Evolutionary conservation across 2,113 vertebrate genomes (phyloP), one percentile per base, ranked within the genome.

Genomic region (Merops nubicus): DNA sequence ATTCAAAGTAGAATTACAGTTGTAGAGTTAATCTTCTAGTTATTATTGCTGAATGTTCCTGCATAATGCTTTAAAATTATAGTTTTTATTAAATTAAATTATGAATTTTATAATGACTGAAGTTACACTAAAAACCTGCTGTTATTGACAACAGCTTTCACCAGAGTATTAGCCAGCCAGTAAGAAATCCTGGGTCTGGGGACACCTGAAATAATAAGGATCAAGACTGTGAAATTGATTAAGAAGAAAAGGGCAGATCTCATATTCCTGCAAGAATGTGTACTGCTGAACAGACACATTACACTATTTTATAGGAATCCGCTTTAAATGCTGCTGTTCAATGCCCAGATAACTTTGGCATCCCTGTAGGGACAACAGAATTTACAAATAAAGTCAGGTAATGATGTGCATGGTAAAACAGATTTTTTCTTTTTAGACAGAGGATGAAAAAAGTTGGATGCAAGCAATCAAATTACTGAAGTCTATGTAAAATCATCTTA

Each of bases 201-300:
- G 51, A 84, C 68, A 91, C 76, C 80, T 89, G 77, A 86, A 92
- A 84, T 77, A 88, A 53, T 77, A 86, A 67, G 29, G 42, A 74
- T 88, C 63, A 67, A 54, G 63, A 42, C 79, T 77, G 59, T 92
- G 72, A 95, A 95, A 95, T 47, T 86, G 76, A 91, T 89, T 77
- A 95, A 59, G 45, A 54, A 68, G 88, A n/a, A 88, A 38, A 86
- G 72, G 68, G 48, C 54, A 86, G 54, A 80, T 91, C 64, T 74
- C 50, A 7, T 74, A 80, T 67, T 91, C 54, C 54, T 88, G 47
- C 76, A 92, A 75, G 78, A 42, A 87, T 60, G 10, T 79, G 63
- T 56, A 73, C 70, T 47, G 70, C 74, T 90, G 26, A 89, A 74
- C 59, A 86, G 75, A 64, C 56, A 81, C n/a, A 57, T 36, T 54